A percentile compares a stretch with the other conserved stretches of the same genome.
Evolutionary conservation across 2,888 invertebrate genomes (phyloP).

Genomic region (Heliconius hortense): DNA sequence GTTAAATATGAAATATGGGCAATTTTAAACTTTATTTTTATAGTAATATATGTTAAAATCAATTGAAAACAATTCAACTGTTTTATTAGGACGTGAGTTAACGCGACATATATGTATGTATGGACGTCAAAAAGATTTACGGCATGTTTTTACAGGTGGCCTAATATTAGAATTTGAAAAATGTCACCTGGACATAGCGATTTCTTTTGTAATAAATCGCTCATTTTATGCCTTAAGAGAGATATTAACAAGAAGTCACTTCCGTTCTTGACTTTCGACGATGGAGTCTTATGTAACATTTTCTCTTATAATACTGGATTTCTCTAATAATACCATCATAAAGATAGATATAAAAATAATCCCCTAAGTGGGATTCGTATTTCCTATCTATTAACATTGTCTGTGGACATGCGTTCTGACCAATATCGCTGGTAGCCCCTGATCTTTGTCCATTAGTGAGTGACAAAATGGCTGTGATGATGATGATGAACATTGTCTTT

Average conservation of each 20-base stretch:
- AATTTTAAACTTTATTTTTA: slow-evolving; percentile 50
- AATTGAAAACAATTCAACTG: slow-evolving; percentile 47
- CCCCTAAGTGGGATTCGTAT: neutral
- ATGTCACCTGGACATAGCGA: slow-evolving; percentile 18
- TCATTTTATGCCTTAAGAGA: neutral
- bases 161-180: neutral
- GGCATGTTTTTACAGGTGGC: slow-evolving; percentile 59
- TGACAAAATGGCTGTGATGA: too few relatives aligned
- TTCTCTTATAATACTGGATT: too few relatives aligned
- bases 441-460: too few relatives aligned
- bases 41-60: slow-evolving; percentile 41
- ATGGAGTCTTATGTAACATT: neutral
- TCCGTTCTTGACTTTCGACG: neutral
- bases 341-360: neutral
- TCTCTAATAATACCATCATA: too few relatives aligned
- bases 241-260: neutral
- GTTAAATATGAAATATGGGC: slow-evolving; percentile 37
- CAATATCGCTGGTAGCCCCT: too few relatives aligned
- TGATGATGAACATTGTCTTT: too few relatives aligned
- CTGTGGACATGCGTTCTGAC: too few relatives aligned
- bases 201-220: neutral
- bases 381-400: neutral
- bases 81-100: slow-evolving; percentile 46
- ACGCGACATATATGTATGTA: slow-evolving; percentile 45
- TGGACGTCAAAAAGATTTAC: slow-evolving; percentile 40